Conservation (phyloP, 2,113 vertebrate species). For the Galbula dea region DNA sequence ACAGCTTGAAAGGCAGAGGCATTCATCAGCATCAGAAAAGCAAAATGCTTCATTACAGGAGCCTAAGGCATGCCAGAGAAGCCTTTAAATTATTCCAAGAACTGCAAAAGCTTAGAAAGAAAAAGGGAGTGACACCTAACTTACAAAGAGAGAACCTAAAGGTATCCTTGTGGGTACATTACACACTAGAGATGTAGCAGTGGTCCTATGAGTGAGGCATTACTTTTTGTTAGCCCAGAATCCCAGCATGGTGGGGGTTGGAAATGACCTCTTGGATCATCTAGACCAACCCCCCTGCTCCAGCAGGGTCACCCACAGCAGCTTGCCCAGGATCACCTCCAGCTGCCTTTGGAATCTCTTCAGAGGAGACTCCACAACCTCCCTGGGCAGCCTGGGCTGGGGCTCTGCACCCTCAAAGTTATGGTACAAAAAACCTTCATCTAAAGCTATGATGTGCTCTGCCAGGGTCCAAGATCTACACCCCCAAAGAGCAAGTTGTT, state of each 20-base stretch:
- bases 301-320: too few relatives aligned
- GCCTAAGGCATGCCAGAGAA: background rate
- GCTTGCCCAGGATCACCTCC: too few relatives aligned
- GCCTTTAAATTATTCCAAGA: background rate
- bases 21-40: constrained; percentile 30
- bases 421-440: background rate
- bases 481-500: background rate
- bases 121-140: background rate
- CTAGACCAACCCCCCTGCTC: too few relatives aligned
- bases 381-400: too few relatives aligned
- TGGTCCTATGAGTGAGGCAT: accelerated
- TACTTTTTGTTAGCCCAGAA: too few relatives aligned
- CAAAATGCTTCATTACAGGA: background rate
- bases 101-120: background rate
- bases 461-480: background rate
- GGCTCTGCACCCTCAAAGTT: too few relatives aligned
- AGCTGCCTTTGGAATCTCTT: too few relatives aligned
- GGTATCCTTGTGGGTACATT: background rate
- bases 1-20: constrained; percentile 31
- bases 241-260: too few relatives aligned
- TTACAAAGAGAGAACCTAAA: background rate
- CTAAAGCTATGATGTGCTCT: background rate
- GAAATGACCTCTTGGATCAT: too few relatives aligned
- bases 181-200: background rate
- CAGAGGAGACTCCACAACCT: too few relatives aligned